phyloP scores from a whole-genome alignment of 2,113 vertebrate genomes.

The Hiodon alosoides region DNA sequence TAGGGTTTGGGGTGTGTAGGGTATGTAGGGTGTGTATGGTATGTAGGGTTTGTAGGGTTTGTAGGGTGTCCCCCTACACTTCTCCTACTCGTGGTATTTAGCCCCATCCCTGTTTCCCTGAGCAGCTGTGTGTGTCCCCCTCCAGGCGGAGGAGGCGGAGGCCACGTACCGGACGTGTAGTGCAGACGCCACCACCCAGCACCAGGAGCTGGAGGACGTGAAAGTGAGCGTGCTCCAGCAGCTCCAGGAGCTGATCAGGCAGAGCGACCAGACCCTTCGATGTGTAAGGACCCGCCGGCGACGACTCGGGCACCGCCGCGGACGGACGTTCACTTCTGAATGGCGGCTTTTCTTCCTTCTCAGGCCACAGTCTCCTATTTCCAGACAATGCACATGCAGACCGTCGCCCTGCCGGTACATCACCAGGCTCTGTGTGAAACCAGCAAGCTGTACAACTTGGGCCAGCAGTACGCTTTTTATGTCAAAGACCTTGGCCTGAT shows the following conservation, averaged over 20 bases:
- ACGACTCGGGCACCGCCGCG: background rate
- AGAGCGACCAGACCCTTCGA: conserved; percentile 87
- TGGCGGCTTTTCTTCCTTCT: background rate
- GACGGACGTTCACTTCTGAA: rapidly evolving
- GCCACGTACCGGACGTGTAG: conserved; percentile 86
- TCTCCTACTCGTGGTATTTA: no score
- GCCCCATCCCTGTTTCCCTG: background rate
- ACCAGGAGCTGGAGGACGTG: conserved; percentile 87
- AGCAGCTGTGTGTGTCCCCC: rapidly evolving
- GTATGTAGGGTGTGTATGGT: no score
- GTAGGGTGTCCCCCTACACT: background rate
- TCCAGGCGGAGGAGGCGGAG: conserved; percentile 88
- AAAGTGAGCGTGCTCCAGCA: conserved; percentile 87
- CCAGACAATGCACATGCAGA: conserved; percentile 95
- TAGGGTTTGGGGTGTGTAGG: no score
- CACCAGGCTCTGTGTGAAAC: conserved; percentile 95
- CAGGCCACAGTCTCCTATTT: conserved; percentile 96
- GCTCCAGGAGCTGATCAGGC: conserved; percentile 88
- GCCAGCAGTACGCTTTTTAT: conserved; percentile 84
- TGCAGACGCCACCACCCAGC: conserved; percentile 82
- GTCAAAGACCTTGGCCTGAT: conserved; percentile 78
- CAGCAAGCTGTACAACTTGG: conserved; percentile 91
- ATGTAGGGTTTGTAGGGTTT: background rate
- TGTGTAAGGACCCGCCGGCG: conserved; percentile 61
- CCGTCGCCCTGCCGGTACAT: conserved; percentile 79